These are phyloP conservation scores for Xylota sylvarum DNA, from an alignment of 2,888 invertebrate genomes.

Conservation along the genomic window DNA sequence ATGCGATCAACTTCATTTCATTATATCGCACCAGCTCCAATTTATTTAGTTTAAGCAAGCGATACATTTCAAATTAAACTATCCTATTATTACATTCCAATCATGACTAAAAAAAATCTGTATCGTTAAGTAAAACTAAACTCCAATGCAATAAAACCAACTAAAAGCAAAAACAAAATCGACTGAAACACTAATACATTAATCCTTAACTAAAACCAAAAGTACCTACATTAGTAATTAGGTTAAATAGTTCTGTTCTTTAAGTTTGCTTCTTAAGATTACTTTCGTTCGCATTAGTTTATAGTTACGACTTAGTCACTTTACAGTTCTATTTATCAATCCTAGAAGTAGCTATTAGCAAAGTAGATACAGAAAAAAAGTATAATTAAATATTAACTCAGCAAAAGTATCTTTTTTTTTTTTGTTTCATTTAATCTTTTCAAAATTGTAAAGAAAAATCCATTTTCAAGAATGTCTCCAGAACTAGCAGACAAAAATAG, in stretches of 20 bases:
- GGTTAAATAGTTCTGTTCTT: constrained; percentile 2
- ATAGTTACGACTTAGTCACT: not conserved
- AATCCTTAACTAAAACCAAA: not conserved
- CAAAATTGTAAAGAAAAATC: not conserved
- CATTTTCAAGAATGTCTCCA: not conserved
- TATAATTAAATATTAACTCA: not conserved
- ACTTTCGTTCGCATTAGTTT: constrained; percentile 36
- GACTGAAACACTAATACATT: constrained; percentile 9
- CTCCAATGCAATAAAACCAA: constrained; percentile 13
- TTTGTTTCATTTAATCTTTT: not conserved
- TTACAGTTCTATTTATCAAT: not conserved
- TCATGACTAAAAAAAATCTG: not conserved
- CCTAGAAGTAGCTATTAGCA: constrained; percentile 23
- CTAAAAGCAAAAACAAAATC: not conserved
- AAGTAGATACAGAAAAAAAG: constrained; percentile 11
- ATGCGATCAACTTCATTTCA: too few species aligned
- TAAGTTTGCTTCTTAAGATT: constrained; percentile 40
- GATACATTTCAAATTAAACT: constrained; percentile 40
- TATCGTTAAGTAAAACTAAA: not conserved
- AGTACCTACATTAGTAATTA: not conserved
- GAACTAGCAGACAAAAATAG: constrained; percentile 13
- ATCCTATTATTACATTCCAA: not conserved
- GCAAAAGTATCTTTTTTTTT: constrained; percentile 4
- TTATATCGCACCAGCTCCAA: not conserved
- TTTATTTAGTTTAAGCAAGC: not conserved